Evolutionary conservation across 2,888 invertebrate species (phyloP).

Genomic region (Trichacis sp.): DNA sequence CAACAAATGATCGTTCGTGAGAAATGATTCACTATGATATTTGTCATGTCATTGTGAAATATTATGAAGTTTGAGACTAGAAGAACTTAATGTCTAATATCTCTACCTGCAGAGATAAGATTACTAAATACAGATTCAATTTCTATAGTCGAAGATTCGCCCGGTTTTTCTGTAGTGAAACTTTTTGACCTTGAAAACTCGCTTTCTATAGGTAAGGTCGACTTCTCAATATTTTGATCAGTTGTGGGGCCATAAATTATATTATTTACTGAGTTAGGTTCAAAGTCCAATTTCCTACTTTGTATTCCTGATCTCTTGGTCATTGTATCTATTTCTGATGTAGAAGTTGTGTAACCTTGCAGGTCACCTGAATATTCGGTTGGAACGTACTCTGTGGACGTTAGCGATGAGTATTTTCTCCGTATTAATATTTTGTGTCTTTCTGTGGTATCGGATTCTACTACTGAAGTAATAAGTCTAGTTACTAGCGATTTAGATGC

Average conservation of each 20-base stretch:
- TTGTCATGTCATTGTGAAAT: constrained; percentile 5
- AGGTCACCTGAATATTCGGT: constrained; percentile 13
- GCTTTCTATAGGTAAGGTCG: constrained; percentile 65
- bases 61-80: constrained; percentile 37
- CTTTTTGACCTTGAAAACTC: constrained; percentile 53
- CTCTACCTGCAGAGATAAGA: constrained; percentile 48
- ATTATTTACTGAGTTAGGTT: constrained; percentile 50
- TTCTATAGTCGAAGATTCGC: constrained; percentile 65
- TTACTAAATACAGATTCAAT: constrained; percentile 67
- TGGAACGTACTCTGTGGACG: constrained; percentile 60
- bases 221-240: constrained; percentile 54
- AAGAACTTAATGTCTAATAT: constrained; percentile 30
- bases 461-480: constrained; percentile 69
- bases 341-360: constrained; percentile 25
- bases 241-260: constrained; percentile 50
- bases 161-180: constrained; percentile 58
- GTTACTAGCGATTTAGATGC: constrained; percentile 64
- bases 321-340: constrained; percentile 1
- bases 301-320: constrained; percentile 6
- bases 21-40: not conserved
- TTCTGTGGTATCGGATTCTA: constrained; percentile 69
- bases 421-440: constrained; percentile 68
- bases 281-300: constrained; percentile 13
- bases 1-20: not conserved
- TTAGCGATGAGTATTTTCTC: constrained; percentile 63